These are phyloP conservation scores for Phyllostomus discolor DNA, from an alignment of 2,113 vertebrate species.

Conservation along the genomic window DNA sequence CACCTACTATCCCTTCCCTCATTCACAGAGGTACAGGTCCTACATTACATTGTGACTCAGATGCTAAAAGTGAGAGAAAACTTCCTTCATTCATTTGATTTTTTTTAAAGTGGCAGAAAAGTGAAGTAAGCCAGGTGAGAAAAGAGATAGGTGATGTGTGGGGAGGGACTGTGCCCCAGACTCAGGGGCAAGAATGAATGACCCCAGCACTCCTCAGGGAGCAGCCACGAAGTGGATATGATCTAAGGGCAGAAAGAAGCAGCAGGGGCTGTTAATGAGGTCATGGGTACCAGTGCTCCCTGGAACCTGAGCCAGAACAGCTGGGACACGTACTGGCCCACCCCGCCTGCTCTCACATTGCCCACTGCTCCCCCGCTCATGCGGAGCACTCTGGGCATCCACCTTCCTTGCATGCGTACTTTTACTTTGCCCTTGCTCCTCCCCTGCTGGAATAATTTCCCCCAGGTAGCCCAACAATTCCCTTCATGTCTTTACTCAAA, in stretches of 20 bases:
- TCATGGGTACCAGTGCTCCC: neutral
- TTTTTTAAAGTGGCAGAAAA: neutral
- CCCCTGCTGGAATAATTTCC: neutral
- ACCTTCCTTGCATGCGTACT: neutral
- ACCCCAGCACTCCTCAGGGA: neutral
- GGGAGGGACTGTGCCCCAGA: neutral
- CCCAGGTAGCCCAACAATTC: neutral
- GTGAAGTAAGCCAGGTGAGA: neutral
- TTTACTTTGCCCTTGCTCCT: neutral
- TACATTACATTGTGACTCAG: neutral
- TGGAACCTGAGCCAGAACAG: neutral
- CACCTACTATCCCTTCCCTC: neutral
- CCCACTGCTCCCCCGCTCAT: fast-evolving
- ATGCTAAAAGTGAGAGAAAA: neutral
- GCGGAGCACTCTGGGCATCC: fast-evolving
- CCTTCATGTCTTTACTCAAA: neutral
- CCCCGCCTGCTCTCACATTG: fast-evolving
- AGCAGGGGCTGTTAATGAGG: neutral
- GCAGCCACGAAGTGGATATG: neutral
- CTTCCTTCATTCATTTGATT: neutral
- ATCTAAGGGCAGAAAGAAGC: neutral
- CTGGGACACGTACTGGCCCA: fast-evolving
- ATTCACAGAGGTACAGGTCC: neutral
- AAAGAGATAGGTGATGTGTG: neutral
- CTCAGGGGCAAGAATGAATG: neutral